These are phyloP conservation scores for Habrosyne pyritoides DNA, from an alignment of 2,888 invertebrate genomes.

Conservation along the genomic window DNA sequence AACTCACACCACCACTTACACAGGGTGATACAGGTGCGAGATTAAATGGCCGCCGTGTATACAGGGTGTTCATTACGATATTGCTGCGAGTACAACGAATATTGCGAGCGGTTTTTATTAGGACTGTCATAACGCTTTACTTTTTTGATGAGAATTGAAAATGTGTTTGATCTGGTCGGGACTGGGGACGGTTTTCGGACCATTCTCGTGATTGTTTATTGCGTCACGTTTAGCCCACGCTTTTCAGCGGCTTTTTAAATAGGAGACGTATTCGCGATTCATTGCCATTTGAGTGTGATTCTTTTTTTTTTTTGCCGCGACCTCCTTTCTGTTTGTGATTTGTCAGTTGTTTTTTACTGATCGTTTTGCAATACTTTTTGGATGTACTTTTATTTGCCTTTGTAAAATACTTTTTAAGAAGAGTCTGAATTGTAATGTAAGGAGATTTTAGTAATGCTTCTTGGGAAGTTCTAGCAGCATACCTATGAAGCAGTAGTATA, in stretches of 20 bases:
- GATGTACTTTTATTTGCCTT: too few species aligned
- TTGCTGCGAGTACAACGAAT: conserved; percentile 76
- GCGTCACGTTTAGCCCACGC: conserved; percentile 19
- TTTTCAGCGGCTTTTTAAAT: conserved; percentile 11
- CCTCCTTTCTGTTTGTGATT: conserved; percentile 7
- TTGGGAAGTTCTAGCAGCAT: too few species aligned
- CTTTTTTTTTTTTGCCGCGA: too few species aligned
- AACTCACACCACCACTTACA: conserved; percentile 40
- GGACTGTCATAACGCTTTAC: conserved; percentile 75
- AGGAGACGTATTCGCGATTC: conserved; percentile 12
- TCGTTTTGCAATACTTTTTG: not conserved
- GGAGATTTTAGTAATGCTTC: too few species aligned
- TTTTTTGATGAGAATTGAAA: conserved; percentile 82
- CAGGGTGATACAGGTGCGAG: conserved; percentile 81
- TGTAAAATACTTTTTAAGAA: too few species aligned
- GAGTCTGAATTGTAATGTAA: too few species aligned
- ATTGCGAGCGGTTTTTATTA: conserved; percentile 78
- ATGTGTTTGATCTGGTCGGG: conserved; percentile 69
- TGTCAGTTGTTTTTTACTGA: conserved; percentile 3
- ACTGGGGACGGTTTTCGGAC: conserved; percentile 29
- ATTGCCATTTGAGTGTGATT: conserved; percentile 5
- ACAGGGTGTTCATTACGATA: conserved; percentile 82
- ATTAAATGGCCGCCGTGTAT: conserved; percentile 81
- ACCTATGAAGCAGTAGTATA: too few species aligned
- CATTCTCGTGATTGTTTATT: conserved; percentile 62